phyloP scores from a whole-genome alignment of 2,797 vertebrate genomes.

The Acipenser transmontanus region DNA sequence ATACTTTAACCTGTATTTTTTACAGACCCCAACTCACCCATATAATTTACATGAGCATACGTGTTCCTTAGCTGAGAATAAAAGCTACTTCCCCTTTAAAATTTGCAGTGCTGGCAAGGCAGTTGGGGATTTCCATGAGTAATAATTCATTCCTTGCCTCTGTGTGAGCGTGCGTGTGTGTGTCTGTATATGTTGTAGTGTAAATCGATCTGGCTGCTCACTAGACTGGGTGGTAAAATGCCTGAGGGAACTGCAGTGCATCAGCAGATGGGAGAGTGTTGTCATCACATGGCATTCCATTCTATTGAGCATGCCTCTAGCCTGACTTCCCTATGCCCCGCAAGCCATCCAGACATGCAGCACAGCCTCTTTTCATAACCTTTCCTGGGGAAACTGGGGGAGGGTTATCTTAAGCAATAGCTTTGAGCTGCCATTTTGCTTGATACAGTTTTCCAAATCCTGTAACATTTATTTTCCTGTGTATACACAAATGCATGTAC shows the following conservation, averaged over 20 bases:
- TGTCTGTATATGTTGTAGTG: conserved; percentile 42
- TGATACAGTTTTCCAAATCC: no score
- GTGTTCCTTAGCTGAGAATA: conserved; percentile 40
- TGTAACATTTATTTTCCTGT: no score
- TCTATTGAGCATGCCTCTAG: conserved; percentile 56
- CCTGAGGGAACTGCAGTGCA: conserved; percentile 41
- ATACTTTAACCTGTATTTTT: no score
- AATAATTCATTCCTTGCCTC: conserved; percentile 48
- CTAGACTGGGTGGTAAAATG: conserved; percentile 76
- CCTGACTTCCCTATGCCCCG: conserved; percentile 17
- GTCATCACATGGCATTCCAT: conserved; percentile 63
- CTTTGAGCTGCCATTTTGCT: conserved; percentile 21
- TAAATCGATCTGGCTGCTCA: conserved; percentile 80
- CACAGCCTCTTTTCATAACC: conserved; percentile 21
- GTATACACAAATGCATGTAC: no score
- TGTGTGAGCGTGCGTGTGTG: conserved; percentile 32
- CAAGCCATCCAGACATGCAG: conserved; percentile 45
- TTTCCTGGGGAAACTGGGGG: not conserved
- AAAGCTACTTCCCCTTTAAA: conserved; percentile 19
- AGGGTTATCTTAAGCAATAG: conserved; percentile 1
- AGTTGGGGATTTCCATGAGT: conserved; percentile 61
- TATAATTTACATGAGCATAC: no score
- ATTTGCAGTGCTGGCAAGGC: conserved; percentile 6
- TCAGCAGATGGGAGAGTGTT: conserved; percentile 78
- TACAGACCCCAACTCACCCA: no score